phyloP scores from a whole-genome alignment of 2,888 invertebrate genomes.

The Folsomia manolachei region DNA sequence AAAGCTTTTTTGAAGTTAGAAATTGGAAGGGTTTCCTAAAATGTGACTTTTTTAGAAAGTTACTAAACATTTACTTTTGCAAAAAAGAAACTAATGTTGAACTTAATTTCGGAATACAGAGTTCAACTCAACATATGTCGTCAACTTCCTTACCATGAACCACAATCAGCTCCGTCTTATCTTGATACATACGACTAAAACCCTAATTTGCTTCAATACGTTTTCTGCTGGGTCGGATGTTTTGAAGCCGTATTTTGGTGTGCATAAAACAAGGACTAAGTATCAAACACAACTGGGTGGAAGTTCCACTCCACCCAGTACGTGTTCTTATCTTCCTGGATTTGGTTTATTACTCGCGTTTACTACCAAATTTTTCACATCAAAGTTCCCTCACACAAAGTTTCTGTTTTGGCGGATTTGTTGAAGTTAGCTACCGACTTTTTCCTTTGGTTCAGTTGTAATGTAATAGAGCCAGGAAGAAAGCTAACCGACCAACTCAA shows the following conservation, averaged over 20 bases:
- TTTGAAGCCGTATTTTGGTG: neutral
- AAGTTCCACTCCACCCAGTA: conserved; percentile 15
- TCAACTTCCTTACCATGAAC: too few species aligned
- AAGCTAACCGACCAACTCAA: neutral
- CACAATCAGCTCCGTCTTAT: neutral
- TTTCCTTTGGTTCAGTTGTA: neutral
- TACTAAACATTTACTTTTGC: too few species aligned
- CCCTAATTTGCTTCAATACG: neutral
- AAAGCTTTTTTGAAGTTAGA: too few species aligned
- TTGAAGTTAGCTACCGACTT: neutral
- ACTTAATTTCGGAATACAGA: too few species aligned
- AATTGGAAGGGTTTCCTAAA: too few species aligned
- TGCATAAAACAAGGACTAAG: conserved; percentile 20
- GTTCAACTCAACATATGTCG: too few species aligned
- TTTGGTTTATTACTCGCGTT: conserved; percentile 36
- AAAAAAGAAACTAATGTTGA: too few species aligned
- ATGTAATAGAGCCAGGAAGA: neutral
- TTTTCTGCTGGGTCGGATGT: neutral
- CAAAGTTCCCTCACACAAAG: too few species aligned
- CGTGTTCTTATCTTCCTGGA: conserved; percentile 36
- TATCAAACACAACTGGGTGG: neutral
- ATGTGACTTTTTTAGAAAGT: too few species aligned
- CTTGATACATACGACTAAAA: neutral
- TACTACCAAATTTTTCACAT: conserved; percentile 33
- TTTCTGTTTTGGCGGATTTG: neutral